A percentile compares a stretch with the other conserved stretches of the same genome.
These are phyloP conservation scores for Drosophila nasuta DNA, from an alignment of 1,140 invertebrate genomes.

Conservation along the genomic window DNA sequence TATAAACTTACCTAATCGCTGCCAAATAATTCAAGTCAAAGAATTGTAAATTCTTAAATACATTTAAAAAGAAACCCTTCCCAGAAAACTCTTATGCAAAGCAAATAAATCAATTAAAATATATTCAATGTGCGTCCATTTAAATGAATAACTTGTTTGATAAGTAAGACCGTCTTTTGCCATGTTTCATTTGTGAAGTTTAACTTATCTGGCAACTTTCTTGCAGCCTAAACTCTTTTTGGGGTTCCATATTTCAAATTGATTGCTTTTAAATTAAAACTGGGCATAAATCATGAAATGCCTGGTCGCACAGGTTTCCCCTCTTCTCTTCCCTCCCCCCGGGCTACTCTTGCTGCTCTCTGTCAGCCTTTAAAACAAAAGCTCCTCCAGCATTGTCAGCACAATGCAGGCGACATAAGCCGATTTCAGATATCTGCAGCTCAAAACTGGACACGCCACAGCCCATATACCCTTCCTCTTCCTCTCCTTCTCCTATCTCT, in stretches of 20 bases:
- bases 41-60: no score
- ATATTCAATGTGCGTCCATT: no score
- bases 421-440: constrained; percentile 76
- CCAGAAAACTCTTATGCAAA: no score
- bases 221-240: constrained; percentile 56
- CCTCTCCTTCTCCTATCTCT: not conserved
- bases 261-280: constrained; percentile 78
- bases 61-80: not conserved
- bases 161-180: not conserved
- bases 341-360: no score
- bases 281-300: constrained; percentile 69
- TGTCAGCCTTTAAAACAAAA: constrained; percentile 48
- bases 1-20: no score
- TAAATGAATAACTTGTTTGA: constrained; percentile 9
- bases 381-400: constrained; percentile 73
- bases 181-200: not conserved
- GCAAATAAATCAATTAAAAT: no score
- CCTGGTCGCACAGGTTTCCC: constrained; percentile 37
- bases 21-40: no score
- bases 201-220: constrained; percentile 29
- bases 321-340: no score
- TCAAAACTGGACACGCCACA: constrained; percentile 27
- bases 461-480: not conserved
- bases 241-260: constrained; percentile 60
- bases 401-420: constrained; percentile 81